These are phyloP conservation scores for Harpalus rufipes DNA, from an alignment of 2,888 invertebrate genomes.

Conservation along the genomic window DNA sequence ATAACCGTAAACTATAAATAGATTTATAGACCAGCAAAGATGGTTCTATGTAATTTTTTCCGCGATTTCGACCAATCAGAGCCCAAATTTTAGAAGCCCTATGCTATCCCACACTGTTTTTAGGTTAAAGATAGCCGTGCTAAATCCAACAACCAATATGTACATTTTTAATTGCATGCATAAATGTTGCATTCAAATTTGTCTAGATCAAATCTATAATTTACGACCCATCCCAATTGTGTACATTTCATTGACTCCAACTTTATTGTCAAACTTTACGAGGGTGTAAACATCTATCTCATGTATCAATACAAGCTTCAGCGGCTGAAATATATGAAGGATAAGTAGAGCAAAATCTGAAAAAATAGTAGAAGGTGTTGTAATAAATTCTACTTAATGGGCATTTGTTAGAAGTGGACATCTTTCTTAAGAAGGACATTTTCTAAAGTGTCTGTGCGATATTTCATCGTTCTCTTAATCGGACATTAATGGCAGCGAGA, in stretches of 20 bases:
- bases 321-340: neutral
- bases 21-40: too few relatives aligned
- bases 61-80: too few relatives aligned
- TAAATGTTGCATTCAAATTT: neutral
- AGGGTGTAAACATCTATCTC: neutral
- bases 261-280: neutral
- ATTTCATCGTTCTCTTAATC: slow-evolving; percentile 33
- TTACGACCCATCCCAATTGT: neutral
- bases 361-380: slow-evolving; percentile 21
- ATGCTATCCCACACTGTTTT: too few relatives aligned
- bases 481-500: slow-evolving; percentile 31
- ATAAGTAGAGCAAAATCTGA: slow-evolving; percentile 7
- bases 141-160: too few relatives aligned
- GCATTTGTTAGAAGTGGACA: slow-evolving; percentile 34
- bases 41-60: too few relatives aligned
- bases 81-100: too few relatives aligned
- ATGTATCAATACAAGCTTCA: neutral
- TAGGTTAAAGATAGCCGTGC: too few relatives aligned
- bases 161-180: neutral
- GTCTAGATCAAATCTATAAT: neutral
- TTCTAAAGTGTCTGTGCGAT: slow-evolving; percentile 18
- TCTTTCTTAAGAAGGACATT: slow-evolving; percentile 41
- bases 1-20: too few relatives aligned
- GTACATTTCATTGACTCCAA: neutral
- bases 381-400: slow-evolving; percentile 41